A percentile compares a stretch with the other conserved stretches of the same genome.
Evolutionary conservation across 1,140 invertebrate species (phyloP).

Genomic region (Pararge aegeria): DNA sequence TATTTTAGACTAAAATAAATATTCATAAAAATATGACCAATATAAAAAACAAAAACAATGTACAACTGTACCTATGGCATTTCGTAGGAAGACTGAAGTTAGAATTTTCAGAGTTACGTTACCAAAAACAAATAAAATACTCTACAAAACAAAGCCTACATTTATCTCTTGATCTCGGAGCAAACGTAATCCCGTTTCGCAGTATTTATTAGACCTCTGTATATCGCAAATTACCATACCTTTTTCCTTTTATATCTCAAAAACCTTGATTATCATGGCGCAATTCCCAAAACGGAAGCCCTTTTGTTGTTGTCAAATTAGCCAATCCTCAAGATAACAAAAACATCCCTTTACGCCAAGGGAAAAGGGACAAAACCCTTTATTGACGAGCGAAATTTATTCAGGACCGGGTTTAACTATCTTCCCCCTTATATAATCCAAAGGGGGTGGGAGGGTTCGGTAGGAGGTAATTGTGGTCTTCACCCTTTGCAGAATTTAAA

Average conservation of each 20-base stretch:
- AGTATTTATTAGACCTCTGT: slow-evolving; percentile 53
- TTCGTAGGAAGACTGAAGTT: no score
- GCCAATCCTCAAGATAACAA: slow-evolving; percentile 79
- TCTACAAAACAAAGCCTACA: slow-evolving; percentile 2
- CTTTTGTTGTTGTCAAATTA: slow-evolving; percentile 80
- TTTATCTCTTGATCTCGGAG: slow-evolving; percentile 17
- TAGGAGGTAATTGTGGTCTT: slow-evolving; percentile 42
- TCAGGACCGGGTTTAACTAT: slow-evolving; percentile 73
- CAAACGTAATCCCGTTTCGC: slow-evolving; percentile 12
- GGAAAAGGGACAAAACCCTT: slow-evolving; percentile 74
- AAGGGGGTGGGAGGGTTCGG: slow-evolving; percentile 39
- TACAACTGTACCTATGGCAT: no score
- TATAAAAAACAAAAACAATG: no score
- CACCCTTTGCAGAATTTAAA: slow-evolving; percentile 38
- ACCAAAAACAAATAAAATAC: not conserved
- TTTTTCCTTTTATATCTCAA: slow-evolving; percentile 51
- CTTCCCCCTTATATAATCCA: slow-evolving; percentile 65
- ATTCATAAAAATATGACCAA: no score
- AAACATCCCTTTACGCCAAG: slow-evolving; percentile 74
- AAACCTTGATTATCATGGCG: slow-evolving; percentile 67
- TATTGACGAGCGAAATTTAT: slow-evolving; percentile 73
- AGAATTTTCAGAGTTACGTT: no score
- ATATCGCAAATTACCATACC: slow-evolving; percentile 52
- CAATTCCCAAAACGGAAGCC: slow-evolving; percentile 66
- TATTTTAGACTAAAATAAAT: no score